These are phyloP conservation scores for Frankliniella fusca DNA, from an alignment of 2,888 invertebrate genomes.

Conservation along the genomic window DNA sequence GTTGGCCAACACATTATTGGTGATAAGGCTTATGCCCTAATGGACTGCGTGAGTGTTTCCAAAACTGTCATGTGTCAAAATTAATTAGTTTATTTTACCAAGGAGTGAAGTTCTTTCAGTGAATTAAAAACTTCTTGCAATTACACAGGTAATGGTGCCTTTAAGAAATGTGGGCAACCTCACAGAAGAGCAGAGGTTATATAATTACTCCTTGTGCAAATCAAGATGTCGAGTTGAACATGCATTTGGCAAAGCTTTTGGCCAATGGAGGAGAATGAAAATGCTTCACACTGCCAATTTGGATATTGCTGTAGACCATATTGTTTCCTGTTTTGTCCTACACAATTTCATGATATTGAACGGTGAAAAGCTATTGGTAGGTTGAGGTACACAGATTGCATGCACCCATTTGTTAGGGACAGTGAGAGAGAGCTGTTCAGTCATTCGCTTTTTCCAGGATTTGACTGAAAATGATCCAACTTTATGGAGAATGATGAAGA, in stretches of 20 bases:
- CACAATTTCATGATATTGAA: background rate
- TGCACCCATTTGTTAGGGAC: too few relatives aligned
- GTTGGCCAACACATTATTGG: background rate
- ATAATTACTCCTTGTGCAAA: background rate
- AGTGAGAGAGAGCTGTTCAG: too few relatives aligned
- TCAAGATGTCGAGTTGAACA: background rate
- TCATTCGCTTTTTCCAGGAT: too few relatives aligned
- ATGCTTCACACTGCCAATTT: background rate
- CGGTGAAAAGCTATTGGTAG: background rate
- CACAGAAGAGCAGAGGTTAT: background rate
- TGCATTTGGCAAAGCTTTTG: background rate
- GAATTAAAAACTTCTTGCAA: background rate
- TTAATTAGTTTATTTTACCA: too few relatives aligned
- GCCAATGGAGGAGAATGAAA: background rate
- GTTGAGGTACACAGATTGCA: background rate
- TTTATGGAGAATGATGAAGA: too few relatives aligned
- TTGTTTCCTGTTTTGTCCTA: background rate
- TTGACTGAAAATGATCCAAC: too few relatives aligned
- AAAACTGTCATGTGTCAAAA: too few relatives aligned
- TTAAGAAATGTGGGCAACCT: background rate
- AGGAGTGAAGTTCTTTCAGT: background rate
- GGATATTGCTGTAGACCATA: background rate
- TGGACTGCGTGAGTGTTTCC: background rate
- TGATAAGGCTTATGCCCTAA: background rate
- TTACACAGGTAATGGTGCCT: background rate